phyloP scores from a whole-genome alignment of 1,140 invertebrate species.

The Drosophila simulans region DNA sequence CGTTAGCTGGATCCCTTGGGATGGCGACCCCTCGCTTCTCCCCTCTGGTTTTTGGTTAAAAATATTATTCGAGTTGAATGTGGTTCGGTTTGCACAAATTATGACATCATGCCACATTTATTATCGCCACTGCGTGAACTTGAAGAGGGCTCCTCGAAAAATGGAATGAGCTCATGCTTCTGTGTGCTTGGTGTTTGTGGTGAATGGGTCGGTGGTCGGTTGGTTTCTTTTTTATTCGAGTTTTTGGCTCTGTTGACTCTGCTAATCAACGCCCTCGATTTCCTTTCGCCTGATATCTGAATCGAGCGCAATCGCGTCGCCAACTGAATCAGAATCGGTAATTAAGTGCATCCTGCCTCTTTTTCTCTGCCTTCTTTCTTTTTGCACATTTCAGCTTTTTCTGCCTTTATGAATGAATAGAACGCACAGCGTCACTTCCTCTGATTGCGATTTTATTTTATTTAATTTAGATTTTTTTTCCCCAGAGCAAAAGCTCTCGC shows the following conservation, averaged over 20 bases:
- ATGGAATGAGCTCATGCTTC: slow-evolving; percentile 24
- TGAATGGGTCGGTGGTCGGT: slow-evolving; percentile 18
- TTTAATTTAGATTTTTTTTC: slow-evolving; percentile 43
- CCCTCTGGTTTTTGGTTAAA: background rate
- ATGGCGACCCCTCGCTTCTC: background rate
- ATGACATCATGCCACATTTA: slow-evolving; percentile 76
- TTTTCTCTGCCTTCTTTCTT: background rate
- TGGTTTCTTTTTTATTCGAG: slow-evolving; percentile 1
- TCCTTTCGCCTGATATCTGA: slow-evolving; percentile 39
- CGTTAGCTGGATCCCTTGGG: background rate
- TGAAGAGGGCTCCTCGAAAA: slow-evolving; percentile 48
- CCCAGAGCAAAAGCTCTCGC: too few species aligned
- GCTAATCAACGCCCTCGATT: slow-evolving; percentile 38
- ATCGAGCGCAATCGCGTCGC: slow-evolving; percentile 8
- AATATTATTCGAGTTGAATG: slow-evolving; percentile 1
- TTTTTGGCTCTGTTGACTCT: background rate
- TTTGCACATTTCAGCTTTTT: background rate
- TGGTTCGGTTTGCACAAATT: slow-evolving; percentile 54
- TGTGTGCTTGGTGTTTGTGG: background rate
- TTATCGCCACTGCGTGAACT: slow-evolving; percentile 73
- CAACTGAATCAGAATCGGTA: slow-evolving; percentile 17
- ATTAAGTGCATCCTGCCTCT: slow-evolving; percentile 46
- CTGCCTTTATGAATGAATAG: slow-evolving; percentile 23
- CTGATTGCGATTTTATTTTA: slow-evolving; percentile 38
- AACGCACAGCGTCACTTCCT: slow-evolving; percentile 41